phyloP scores from a whole-genome alignment of 2,797 vertebrate genomes.

The Chiropotes sagulatus region DNA sequence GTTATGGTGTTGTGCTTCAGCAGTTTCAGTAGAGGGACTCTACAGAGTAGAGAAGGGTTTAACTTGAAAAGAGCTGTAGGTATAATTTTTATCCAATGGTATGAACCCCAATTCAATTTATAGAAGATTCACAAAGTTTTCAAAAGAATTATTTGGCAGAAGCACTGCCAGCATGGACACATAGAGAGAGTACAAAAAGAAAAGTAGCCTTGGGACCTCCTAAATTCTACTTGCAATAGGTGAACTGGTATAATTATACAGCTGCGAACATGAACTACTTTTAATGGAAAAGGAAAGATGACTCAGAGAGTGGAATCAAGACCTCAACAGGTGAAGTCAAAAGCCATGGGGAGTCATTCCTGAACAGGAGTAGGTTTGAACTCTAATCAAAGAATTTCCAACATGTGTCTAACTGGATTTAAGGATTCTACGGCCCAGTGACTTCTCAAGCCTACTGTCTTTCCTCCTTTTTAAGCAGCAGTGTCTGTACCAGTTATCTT shows the following conservation, averaged over 20 bases:
- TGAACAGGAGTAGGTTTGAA: not conserved
- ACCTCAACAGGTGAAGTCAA: not conserved
- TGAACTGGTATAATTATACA: not conserved
- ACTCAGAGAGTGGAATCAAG: not conserved
- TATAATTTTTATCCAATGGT: slow-evolving; percentile 10
- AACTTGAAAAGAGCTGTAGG: not conserved
- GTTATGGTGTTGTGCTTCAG: not conserved
- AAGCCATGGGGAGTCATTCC: not conserved
- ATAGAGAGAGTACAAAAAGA: not conserved
- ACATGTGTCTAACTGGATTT: not conserved
- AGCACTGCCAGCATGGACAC: not conserved
- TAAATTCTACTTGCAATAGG: not conserved
- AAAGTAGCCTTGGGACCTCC: not conserved
- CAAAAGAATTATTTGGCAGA: not conserved
- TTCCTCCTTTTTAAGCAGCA: not conserved
- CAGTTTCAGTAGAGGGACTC: not conserved
- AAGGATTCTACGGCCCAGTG: not conserved
- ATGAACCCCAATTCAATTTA: not conserved
- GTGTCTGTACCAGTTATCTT: not conserved
- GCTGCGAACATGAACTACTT: not conserved
- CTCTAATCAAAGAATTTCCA: not conserved
- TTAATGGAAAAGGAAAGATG: not conserved
- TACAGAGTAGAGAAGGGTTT: not conserved
- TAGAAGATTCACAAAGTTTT: not conserved
- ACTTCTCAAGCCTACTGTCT: not conserved